Conservation (phyloP, 2,888 invertebrate species). For the Agrilus biguttatus region DNA sequence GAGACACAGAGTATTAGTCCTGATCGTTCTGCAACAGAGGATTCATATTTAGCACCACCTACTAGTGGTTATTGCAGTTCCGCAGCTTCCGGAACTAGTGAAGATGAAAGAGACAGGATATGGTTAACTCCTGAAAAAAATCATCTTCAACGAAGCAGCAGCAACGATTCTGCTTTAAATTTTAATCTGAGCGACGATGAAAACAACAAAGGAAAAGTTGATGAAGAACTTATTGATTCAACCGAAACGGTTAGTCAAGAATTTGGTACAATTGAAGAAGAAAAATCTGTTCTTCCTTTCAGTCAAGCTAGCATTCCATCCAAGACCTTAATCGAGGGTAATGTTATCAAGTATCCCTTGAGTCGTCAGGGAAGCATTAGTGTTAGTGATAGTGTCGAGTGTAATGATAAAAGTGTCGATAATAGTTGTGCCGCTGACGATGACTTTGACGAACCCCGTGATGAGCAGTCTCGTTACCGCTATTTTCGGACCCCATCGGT, state of each 20-base stretch:
- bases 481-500: constrained; percentile 74
- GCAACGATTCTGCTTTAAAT: constrained; percentile 36
- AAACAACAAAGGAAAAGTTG: constrained; percentile 3
- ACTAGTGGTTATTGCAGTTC: constrained; percentile 28
- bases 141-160: constrained; percentile 31
- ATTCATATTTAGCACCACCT: constrained; percentile 20
- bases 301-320: constrained; percentile 28
- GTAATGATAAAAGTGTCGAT: constrained; percentile 12
- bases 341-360: constrained; percentile 35
- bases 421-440: constrained; percentile 35
- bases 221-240: constrained; percentile 1
- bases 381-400: constrained; percentile 31
- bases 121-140: constrained; percentile 12
- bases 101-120: constrained; percentile 23
- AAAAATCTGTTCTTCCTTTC: constrained; percentile 16
- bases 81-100: constrained; percentile 24
- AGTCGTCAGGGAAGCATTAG: constrained; percentile 34
- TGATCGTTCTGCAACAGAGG: constrained; percentile 7
- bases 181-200: constrained; percentile 35
- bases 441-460: constrained; percentile 22
- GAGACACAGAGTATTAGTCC: no score
- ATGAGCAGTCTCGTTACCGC: constrained; percentile 28
- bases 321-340: constrained; percentile 41
- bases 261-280: neutral
- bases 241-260: neutral